Percentiles rank a stretch among this genome's conserved stretches.
Conservation (phyloP, 2,888 invertebrate genomes). For the Sericinus montela region DNA sequence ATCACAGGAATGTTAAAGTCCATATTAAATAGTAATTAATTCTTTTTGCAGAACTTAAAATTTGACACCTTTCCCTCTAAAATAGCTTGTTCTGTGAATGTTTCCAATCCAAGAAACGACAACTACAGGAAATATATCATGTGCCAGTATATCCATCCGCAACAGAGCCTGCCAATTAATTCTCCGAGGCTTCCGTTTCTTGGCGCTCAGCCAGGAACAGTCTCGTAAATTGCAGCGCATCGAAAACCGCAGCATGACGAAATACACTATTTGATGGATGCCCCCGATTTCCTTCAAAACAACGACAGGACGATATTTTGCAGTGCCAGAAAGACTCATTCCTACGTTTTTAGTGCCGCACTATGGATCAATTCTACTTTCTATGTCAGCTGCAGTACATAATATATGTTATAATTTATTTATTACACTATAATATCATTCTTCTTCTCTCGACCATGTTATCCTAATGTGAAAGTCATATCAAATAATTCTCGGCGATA, state of each 20-base stretch:
- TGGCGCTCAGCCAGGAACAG: constrained; percentile 35
- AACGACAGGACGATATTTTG: neutral
- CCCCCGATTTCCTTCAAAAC: constrained; percentile 1
- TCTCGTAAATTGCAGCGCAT: constrained; percentile 24
- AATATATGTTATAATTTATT: too few species aligned
- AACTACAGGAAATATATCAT: constrained; percentile 33
- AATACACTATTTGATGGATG: constrained; percentile 5
- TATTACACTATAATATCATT: too few species aligned
- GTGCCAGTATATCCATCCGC: constrained; percentile 29
- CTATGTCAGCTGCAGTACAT: too few species aligned
- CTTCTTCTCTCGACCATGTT: too few species aligned
- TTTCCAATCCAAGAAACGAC: constrained; percentile 6
- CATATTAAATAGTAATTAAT: too few species aligned
- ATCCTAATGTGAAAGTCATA: too few species aligned
- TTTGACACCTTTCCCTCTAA: neutral
- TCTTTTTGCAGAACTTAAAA: too few species aligned
- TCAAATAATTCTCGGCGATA: too few species aligned
- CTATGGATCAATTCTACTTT: too few species aligned
- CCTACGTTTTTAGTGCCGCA: too few species aligned
- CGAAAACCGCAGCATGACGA: constrained; percentile 20
- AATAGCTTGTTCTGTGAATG: neutral
- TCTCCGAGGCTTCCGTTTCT: constrained; percentile 27
- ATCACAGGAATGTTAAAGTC: too few species aligned
- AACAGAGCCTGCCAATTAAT: constrained; percentile 43
- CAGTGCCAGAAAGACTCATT: neutral